Evolutionary conservation across 1,140 invertebrate genomes (phyloP), one percentile per base, ranked within the genome.

Genomic region (Tetramorium simillimum): DNA sequence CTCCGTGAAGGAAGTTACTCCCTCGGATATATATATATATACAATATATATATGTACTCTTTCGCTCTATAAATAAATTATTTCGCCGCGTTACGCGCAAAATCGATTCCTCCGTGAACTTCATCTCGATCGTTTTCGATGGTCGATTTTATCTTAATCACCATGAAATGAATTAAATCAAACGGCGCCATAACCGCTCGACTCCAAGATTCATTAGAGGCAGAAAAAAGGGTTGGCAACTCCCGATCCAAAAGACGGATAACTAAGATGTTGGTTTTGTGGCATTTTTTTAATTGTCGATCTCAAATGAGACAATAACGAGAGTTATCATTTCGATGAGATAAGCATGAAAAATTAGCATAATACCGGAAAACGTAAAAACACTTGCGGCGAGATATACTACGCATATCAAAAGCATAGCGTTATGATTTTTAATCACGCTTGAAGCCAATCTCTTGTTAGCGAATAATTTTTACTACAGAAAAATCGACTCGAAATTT

Each of bases 21-120:
- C 43, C 60, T 75, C 69, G 24, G 78, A 67, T 33, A 33, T 33
- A 4, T 33, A 33, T 33, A 33, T 33, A 33, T 33, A 33, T 33
- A 33, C 4, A 33, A 33, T 33, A 33, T 33, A 33, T 33, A 33
- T 4, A 33, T 33, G 4, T 33, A 33, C 18, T 85, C 37, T 87
- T 51, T 76, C 43, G 46, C n/a, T 76, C 18, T 43, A 60, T 58
- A 86, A 87, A 58, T 86, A 70, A 87, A 85, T 69, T 72, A 75
- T 85, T 85, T 77, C 69, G 53, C 28, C 40, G n/a, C 69, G 80
- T 84, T 75, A 49, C 18, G 60, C 53, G 24, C 40, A 21, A 84
- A 84, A 84, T 84, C 43, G 69, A 84, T 84, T 75, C 9, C 69
- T 21, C 51, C 69, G 18, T 84, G n/a, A 84, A 84, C 24, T 10